These are phyloP conservation scores for Eristalis pertinax DNA, from an alignment of 2,888 invertebrate species.

Conservation along the genomic window DNA sequence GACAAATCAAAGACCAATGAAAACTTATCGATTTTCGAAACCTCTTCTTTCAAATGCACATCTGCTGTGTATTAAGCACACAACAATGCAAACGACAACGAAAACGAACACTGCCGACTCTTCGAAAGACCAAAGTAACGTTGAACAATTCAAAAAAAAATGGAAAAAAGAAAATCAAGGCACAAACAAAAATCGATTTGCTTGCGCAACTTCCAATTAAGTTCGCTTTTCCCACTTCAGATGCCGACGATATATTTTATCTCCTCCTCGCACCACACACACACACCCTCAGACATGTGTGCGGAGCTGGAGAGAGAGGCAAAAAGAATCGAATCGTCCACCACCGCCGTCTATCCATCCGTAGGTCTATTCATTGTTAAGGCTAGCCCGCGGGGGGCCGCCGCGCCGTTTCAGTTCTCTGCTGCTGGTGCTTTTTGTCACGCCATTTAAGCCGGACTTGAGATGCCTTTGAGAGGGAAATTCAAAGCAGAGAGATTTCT, in stretches of 20 bases:
- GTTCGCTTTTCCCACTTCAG: slow-evolving; percentile 62
- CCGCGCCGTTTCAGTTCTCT: not conserved
- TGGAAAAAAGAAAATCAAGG: slow-evolving; percentile 3
- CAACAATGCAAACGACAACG: slow-evolving; percentile 51
- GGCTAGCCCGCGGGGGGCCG: slow-evolving; percentile 2
- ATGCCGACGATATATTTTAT: slow-evolving; percentile 51
- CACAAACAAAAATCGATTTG: slow-evolving; percentile 63
- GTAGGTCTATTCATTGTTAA: slow-evolving; percentile 40
- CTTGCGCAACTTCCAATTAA: slow-evolving; percentile 71
- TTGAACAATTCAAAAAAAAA: slow-evolving; percentile 23
- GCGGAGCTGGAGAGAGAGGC: not conserved
- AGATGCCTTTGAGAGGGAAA: slow-evolving; percentile 25
- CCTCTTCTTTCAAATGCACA: slow-evolving; percentile 62
- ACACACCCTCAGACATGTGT: too few species aligned
- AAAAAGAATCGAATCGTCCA: too few species aligned
- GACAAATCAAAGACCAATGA: slow-evolving; percentile 44
- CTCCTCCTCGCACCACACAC: slow-evolving; percentile 22
- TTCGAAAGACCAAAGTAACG: slow-evolving; percentile 22
- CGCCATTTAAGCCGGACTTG: slow-evolving; percentile 52
- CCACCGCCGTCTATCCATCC: not conserved
- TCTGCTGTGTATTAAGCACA: slow-evolving; percentile 54
- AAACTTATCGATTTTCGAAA: slow-evolving; percentile 67
- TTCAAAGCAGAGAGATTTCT: slow-evolving; percentile 48
- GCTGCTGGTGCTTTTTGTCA: slow-evolving; percentile 50
- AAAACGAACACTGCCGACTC: slow-evolving; percentile 24